Percentiles rank a stretch among this genome's conserved stretches.
phyloP scores from a whole-genome alignment of 2,797 vertebrate genomes.

The Acomys russatus region DNA sequence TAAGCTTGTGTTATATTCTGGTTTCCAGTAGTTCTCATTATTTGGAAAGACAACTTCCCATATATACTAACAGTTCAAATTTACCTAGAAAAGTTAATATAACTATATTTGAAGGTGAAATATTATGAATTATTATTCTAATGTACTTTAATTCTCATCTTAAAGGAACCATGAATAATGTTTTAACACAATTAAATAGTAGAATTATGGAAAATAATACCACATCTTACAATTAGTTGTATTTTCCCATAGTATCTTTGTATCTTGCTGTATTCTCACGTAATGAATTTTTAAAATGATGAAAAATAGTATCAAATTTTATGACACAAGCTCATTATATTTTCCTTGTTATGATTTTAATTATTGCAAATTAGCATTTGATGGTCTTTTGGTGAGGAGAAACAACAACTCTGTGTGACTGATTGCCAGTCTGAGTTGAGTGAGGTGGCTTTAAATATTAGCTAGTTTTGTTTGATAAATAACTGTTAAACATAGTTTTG shows the following conservation, averaged over 20 bases:
- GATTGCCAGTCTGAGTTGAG: slow-evolving; percentile 45
- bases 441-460: slow-evolving; percentile 78
- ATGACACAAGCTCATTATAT: slow-evolving; percentile 41
- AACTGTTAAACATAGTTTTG: slow-evolving; percentile 70
- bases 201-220: neutral
- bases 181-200: slow-evolving; percentile 47
- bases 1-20: neutral
- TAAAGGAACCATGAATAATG: neutral
- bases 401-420: slow-evolving; percentile 57
- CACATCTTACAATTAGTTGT: neutral
- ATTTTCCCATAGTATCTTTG: neutral
- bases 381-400: slow-evolving; percentile 12
- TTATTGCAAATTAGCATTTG: slow-evolving; percentile 64
- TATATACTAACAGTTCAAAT: neutral
- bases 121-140: slow-evolving; percentile 2
- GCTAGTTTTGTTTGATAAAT: slow-evolving; percentile 68
- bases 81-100: neutral
- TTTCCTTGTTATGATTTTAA: slow-evolving; percentile 79
- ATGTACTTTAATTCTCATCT: neutral
- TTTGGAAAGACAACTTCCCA: neutral
- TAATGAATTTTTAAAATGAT: slow-evolving; percentile 50
- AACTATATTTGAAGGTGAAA: neutral
- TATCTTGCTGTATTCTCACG: neutral
- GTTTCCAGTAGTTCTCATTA: neutral
- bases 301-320: slow-evolving; percentile 67